These are phyloP conservation scores for Ephydatia muelleri DNA, from an alignment of 37 sponge, comb jelly and placozoan genomes.

Conservation along the genomic window DNA sequence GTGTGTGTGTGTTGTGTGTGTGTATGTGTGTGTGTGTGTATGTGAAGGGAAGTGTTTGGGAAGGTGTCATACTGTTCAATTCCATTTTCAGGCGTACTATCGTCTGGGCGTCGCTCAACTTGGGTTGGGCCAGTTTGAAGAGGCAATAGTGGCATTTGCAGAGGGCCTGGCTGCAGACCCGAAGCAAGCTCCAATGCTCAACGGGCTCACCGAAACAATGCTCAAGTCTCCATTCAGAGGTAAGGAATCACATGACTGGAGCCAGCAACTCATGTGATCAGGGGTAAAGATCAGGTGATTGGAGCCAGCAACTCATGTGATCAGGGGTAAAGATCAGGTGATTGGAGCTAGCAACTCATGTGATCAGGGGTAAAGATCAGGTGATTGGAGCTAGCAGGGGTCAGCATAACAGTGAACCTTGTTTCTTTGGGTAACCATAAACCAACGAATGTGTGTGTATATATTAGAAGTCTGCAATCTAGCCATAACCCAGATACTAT, in stretches of 20 bases:
- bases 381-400: too few relatives aligned
- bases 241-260: too few relatives aligned
- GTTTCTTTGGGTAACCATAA: too few relatives aligned
- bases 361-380: too few relatives aligned
- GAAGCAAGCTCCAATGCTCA: constrained; percentile 61
- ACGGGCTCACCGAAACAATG: constrained; percentile 77
- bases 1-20: constrained; percentile 4
- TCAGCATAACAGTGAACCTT: too few relatives aligned
- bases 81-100: constrained; percentile 74
- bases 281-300: constrained; percentile 15
- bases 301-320: neutral
- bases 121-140: constrained; percentile 59
- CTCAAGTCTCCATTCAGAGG: constrained; percentile 79
- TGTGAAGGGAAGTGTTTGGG: constrained; percentile 1
- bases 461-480: too few relatives aligned
- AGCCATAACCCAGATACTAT: too few relatives aligned
- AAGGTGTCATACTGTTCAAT: neutral
- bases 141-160: constrained; percentile 82
- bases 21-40: constrained; percentile 22
- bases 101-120: constrained; percentile 87
- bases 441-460: too few relatives aligned
- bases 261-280: neutral
- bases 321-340: too few relatives aligned
- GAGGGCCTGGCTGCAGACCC: constrained; percentile 85
- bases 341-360: too few relatives aligned